phyloP scores from a whole-genome alignment of 2,888 invertebrate species.

The Helleia helle region DNA sequence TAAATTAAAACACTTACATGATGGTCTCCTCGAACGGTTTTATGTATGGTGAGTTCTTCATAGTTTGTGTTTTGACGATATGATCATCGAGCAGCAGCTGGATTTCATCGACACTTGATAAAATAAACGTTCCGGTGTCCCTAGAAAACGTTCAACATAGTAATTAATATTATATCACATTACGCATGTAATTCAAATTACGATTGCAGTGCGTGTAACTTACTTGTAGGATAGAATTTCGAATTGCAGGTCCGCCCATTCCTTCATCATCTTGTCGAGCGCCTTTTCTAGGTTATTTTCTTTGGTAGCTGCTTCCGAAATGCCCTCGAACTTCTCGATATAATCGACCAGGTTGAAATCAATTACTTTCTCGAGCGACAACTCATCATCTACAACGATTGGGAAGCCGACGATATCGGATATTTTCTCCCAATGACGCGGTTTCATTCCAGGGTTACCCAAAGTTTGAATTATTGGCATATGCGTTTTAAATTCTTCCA shows the following conservation, averaged over 20 bases:
- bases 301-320: slow-evolving; percentile 96
- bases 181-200: neutral
- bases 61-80: slow-evolving; percentile 96
- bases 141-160: slow-evolving; percentile 62
- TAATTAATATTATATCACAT: no score
- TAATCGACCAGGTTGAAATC: slow-evolving; percentile 93
- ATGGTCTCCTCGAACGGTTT: slow-evolving; percentile 93
- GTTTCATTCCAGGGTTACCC: slow-evolving; percentile 95
- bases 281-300: slow-evolving; percentile 94
- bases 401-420: slow-evolving; percentile 97
- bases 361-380: slow-evolving; percentile 88
- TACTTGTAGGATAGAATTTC: slow-evolving; percentile 81
- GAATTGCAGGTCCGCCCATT: slow-evolving; percentile 91
- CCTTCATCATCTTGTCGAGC: slow-evolving; percentile 89
- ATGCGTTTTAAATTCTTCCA: slow-evolving; percentile 90
- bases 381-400: slow-evolving; percentile 85
- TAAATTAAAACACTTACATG: slow-evolving; percentile 63
- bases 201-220: slow-evolving; percentile 24
- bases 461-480: slow-evolving; percentile 94
- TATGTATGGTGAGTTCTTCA: slow-evolving; percentile 97
- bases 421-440: slow-evolving; percentile 94
- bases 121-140: slow-evolving; percentile 91
- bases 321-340: slow-evolving; percentile 89
- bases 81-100: slow-evolving; percentile 95
- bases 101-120: slow-evolving; percentile 94